Base-by-base conservation (phyloP, 2,888 invertebrate species). In the Eulithis prunata region DNA sequence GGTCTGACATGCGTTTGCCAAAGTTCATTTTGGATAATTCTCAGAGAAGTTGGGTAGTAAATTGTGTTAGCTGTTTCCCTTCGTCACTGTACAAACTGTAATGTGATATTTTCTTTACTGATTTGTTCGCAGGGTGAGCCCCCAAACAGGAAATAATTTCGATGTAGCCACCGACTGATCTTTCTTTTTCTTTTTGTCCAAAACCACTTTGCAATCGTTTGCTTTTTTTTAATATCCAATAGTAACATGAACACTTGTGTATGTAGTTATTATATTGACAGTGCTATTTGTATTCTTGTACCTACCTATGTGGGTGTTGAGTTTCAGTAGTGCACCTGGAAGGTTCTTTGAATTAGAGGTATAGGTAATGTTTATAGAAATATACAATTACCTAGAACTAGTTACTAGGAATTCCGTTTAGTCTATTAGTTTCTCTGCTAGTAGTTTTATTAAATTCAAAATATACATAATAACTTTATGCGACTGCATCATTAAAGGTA, bases 41-140 rank as follows among this genome's bases (percentile, higher is more conserved):
- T 21, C 21, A 21, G 21, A 21, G 21, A 21, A 21, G 21, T 21
- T 21, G 21, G 21, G 2, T 21, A 21, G 21, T 21, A 51, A 28
- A 54, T 14, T 54, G 10, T 43, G 1, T 52, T 3, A 55, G 61
- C 64, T 41, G 12, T 14, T 6, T 64, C 55, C 68, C 71, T 75
- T 69, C 66, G 56, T 72, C 77, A 74, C 71, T 82, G 75, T 82
- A 81, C 78, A 82, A 83, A 84, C 73, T 78, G 91, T 85, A 91
- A 93, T 78, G 72, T 72, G 91, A 93, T 93, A 92, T 88, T 92
- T 91, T 90, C 78, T 81, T 82, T 79, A 85, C 81, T 86, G 87
- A 90, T 91, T 91, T 90, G 89, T 87, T 84, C 77, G 83, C 78
- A 82, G 91, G 92, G 90, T 86, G 90, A 84, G 83, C 80, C 80